Evolutionary conservation across 2,797 vertebrate species (phyloP), one percentile per base, ranked within the genome.

Genomic region (Cyprinella venusta): DNA sequence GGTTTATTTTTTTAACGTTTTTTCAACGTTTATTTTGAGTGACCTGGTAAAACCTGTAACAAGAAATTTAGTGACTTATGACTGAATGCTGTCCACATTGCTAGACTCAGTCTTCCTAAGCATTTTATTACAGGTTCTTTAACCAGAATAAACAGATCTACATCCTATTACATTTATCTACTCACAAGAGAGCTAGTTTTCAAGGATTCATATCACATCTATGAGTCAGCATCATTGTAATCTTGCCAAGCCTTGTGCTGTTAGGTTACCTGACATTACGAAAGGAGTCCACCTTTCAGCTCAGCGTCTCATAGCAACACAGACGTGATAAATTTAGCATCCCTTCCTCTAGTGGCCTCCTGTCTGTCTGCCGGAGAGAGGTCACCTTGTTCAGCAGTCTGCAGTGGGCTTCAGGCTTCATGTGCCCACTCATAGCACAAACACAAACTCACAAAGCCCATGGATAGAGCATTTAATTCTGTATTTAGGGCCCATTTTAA

Each of bases 301-400:
- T 76, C 68, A 74, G 68, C 40, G 84, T 88, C 67, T 86, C 87
- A 86, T 84, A 84, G 87, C 87, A 88, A 88, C 81, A 19, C 63
- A 65, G 80, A 52, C 63, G 70, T 16, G 30, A 68, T 77, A 6
- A 59, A 81, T 78, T 67, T 72, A 61, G 67, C 81, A 80, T 85
- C 80, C 72, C 67, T 63, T 54, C 86, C 78, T 71, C 86, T 84
- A 87, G 84, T 79, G 86, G 81, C 76, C 61, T 65, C 48, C 59
- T 79, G 83, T 74, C 79, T 81, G n/a, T 69, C 52, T 64, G 71
- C 21, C 24, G 5, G 16, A 64, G 68, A 68, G 56, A 81, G 79
- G 86, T 87, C 74, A 81, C 86, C 75, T 84, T 87, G 79, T 72
- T 80, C n/a, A 69, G 63, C 30, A 50, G 74, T 18, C 36, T 61